Base-by-base conservation (phyloP, 2,888 invertebrate species). In the Leptodirus hochenwartii region DNA sequence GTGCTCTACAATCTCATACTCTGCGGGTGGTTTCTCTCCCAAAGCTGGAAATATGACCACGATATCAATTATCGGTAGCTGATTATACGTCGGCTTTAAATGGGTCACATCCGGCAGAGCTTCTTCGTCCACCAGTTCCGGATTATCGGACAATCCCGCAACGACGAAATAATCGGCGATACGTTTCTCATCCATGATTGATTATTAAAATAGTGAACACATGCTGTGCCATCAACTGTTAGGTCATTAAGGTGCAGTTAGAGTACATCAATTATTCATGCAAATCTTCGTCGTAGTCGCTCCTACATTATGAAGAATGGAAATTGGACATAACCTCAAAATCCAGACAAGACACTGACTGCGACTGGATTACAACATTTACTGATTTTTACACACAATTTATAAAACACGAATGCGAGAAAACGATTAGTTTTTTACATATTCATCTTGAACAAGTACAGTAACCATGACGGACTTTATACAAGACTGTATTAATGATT, bases 81-180 rank as follows among this genome's bases (percentile, higher is more conserved):
- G 76, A 41, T 77, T 69, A 51, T 75, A 70, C 49, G 76, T 77
- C 44, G 76, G 72, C 51, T 81, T 84, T 26, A 88, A 66, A 48
- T 79, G 78, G 16, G 78, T 75, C 36, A 76, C 73, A 51, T 82
- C 81, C 36, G 81, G 80, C 39, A 66, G 58, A 36, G 61, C 61
- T 42, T 69, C 70, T 43, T 76, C 75, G 49, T 81, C 78, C 29
- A 82, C 61, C 34, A 75, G 62, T 47, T 79, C 72, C 15, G 79
- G 75, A 47, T 75, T 68, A 37, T 80, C 78, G 10, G 90, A 82
- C 52, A 95, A 63, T 15, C 96, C 96, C 49, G 95, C 93, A 37
- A 96, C 84, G 41, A 98, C 91, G 64, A 98, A 98, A 60, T 96
- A 96, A 62, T 98, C 96, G 14, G 88, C 93, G 38, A 95, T 84